Percentiles rank a stretch among this genome's conserved stretches.
Evolutionary conservation across 1,140 invertebrate species (phyloP).

Genomic region (Ruditapes philippinarum): DNA sequence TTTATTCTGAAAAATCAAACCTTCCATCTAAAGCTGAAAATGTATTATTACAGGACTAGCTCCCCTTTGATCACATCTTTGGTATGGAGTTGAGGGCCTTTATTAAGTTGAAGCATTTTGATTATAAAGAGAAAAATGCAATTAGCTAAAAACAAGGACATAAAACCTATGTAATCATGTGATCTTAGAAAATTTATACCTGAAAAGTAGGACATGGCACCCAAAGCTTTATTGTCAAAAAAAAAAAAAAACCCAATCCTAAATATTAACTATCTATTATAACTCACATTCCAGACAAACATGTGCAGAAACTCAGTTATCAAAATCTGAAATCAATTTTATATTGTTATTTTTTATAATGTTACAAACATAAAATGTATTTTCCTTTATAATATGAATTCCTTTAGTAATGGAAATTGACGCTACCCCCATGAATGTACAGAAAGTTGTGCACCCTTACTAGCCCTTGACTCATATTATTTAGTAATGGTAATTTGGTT

Average conservation of each 20-base stretch:
- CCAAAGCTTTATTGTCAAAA: not conserved
- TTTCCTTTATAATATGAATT: no score
- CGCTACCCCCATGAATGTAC: no score
- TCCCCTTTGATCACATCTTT: constrained; percentile 60
- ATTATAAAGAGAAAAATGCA: constrained; percentile 66
- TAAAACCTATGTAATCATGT: constrained; percentile 58
- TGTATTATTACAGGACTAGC: constrained; percentile 59
- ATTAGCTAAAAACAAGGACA: constrained; percentile 68
- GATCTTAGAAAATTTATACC: constrained; percentile 60
- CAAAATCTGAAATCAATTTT: no score
- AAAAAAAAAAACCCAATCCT: not conserved
- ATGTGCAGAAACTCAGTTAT: not conserved
- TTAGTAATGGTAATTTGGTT: no score
- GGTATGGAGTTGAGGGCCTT: constrained; percentile 52
- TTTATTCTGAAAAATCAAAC: constrained; percentile 14
- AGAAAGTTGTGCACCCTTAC: no score
- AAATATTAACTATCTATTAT: no score
- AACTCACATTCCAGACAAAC: not conserved
- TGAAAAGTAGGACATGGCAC: constrained; percentile 63
- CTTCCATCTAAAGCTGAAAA: constrained; percentile 58
- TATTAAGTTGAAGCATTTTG: constrained; percentile 62
- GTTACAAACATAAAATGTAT: no score
- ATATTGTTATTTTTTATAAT: no score
- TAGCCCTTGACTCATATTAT: no score
- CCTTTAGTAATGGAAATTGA: no score